Evolutionary conservation across 53 echinoderm and acorn worm genomes (phyloP), one percentile per base, ranked within the genome.

Genomic region (Astropecten irregularis): DNA sequence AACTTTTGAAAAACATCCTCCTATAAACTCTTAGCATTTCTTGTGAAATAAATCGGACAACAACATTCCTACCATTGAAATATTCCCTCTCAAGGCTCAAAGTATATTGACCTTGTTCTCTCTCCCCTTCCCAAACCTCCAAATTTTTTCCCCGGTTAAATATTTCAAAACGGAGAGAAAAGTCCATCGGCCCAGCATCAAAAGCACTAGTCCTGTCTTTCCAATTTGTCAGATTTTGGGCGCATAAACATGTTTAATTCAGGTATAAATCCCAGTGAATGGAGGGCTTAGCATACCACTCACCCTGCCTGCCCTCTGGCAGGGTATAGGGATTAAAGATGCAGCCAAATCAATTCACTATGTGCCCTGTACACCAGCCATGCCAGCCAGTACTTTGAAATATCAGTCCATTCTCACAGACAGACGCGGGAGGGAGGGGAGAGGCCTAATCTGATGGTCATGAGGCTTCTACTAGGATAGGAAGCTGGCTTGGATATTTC

Each of bases 191-290:
- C 27, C 22, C 2, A 23, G 16, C 60, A 76, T 18, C 23, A 20
- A 62, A 58, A 79, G 14, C 13, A 16, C 20, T 37, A 6, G 46
- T 21, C 58, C 44, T 79, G 79, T 60, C 79, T 60, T 79, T 79
- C 61, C 63, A 79, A 79, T 79, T 79, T 79, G 79, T 79, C 79
- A 60, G 79, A 79, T 61, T 79, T n/a, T 79, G 31, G 47, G 30
- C 6, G 63, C 60, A 79, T 79, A 79, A 79, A 79, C 62, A 79
- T n/a, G 79, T 79, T 79, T 79, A 79, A 62, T 61, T 79, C 62
- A 25, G 48, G 56, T 66, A 19, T 62, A 57, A 26, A 21, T 34
- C 61, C 60, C 21, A 42, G 42, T 62, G 62, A 79, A 60, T 76
- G 58, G 38, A n/a, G 10, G 68, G 61, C 47, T 79, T 79, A 79